Base-by-base conservation (phyloP, 2,797 vertebrate genomes). In the Holocentrus rufus region DNA sequence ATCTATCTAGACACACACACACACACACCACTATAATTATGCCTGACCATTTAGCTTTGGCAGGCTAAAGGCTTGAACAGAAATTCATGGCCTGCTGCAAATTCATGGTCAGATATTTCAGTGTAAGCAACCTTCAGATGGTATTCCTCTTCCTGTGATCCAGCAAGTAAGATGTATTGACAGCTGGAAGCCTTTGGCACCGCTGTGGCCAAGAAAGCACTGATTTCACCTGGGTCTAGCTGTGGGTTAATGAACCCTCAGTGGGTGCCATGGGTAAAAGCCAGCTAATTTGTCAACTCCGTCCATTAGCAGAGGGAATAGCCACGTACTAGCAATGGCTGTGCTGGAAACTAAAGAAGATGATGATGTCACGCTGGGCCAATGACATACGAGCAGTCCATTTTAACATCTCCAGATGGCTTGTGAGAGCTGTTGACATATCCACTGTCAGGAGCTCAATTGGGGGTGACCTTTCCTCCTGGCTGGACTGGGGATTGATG, bases 381-480 rank as follows among this genome's bases (percentile, higher is more conserved):
- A 73, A 72, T 76, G 79, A 74, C 56, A 80, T 64, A 69, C 11
- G 79, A 74, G 63, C 18, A 30, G 70, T 55, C 64, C 7, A 31
- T 77, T 71, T 79, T 39, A 72, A 73, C 82, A 80, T 69, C 56
- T 77, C 65, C 84, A 87, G 79, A 87, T 82, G 76, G 77, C 63
- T 72, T 59, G 27, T 64, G 70, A 84, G 83, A 85, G 68, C 49
- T 72, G 77, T 74, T 86, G 87, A 91, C 85, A 85, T 76, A 77
- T 82, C 70, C 70, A 69, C 72, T 84, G 81, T 84, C 75, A 82
- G 42, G 58, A 50, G 73, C 77, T 81, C 72, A 83, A 83, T 67
- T 85, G 31, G 42, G 67, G 76, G 60, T 89, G 88, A 90, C 72
- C 78, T 93, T 81, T 90, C 46, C 39, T 81, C 77, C 39, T 76